phyloP scores from a whole-genome alignment of 2,888 invertebrate species.

The Tachina lurida region DNA sequence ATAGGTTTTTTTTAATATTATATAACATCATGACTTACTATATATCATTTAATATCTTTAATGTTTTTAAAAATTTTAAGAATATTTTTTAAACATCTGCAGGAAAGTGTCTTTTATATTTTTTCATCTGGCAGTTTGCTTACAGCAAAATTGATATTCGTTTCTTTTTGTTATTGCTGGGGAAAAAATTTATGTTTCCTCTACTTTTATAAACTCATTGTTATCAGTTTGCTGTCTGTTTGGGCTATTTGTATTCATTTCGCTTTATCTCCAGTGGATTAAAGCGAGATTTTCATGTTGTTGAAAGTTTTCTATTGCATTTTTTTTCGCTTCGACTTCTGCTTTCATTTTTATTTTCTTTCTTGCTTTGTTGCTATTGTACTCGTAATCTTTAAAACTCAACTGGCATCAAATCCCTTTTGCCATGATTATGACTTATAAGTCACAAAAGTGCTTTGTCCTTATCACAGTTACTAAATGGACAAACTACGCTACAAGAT shows the following conservation, averaged over 20 bases:
- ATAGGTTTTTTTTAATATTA: too few species aligned
- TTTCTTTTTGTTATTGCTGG: neutral
- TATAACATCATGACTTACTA: too few species aligned
- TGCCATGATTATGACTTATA: slow-evolving; percentile 64
- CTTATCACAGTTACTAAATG: neutral
- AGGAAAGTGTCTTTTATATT: neutral
- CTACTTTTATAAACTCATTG: neutral
- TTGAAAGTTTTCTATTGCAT: slow-evolving; percentile 54
- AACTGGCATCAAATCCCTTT: slow-evolving; percentile 45
- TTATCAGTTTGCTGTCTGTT: slow-evolving; percentile 47
- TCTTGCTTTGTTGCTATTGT: neutral
- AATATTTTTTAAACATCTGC: too few species aligned
- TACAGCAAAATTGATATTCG: neutral
- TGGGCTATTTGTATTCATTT: slow-evolving; percentile 33
- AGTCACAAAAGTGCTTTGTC: slow-evolving; percentile 64
- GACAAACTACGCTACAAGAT: neutral
- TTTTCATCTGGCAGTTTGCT: neutral
- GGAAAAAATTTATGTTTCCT: neutral
- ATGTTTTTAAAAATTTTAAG: too few species aligned
- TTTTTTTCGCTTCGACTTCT: slow-evolving; percentile 34
- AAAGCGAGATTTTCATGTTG: slow-evolving; percentile 52
- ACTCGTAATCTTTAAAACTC: slow-evolving; percentile 6
- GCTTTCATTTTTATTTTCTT: slow-evolving; percentile 50
- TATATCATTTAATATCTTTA: too few species aligned
- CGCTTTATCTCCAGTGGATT: slow-evolving; percentile 60